phyloP scores from a whole-genome alignment of 1,140 invertebrate species.

The Orussus abietinus region DNA sequence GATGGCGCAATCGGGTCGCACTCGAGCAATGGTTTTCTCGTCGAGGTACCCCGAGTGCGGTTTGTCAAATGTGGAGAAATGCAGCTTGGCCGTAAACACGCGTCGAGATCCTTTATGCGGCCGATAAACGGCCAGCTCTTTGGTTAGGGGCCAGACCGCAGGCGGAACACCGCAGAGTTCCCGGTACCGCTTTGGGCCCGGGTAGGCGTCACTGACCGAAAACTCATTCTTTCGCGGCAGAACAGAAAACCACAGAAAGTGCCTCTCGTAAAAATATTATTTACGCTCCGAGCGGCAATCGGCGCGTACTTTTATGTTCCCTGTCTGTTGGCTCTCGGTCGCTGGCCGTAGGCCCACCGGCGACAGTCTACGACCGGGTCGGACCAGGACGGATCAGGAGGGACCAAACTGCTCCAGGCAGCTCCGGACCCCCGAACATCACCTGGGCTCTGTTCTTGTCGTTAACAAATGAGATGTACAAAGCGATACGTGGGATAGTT shows the following conservation, averaged over 20 bases:
- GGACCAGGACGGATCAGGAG: too few relatives aligned
- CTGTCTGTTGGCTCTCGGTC: conserved; percentile 8
- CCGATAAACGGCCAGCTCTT: conserved; percentile 14
- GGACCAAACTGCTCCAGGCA: too few relatives aligned
- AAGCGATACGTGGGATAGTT: too few relatives aligned
- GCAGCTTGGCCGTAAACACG: conserved; percentile 12
- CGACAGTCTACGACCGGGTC: too few relatives aligned
- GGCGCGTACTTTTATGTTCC: conserved; percentile 13
- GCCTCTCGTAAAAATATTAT: conserved; percentile 24
- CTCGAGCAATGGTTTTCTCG: too few relatives aligned
- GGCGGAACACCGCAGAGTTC: conserved; percentile 22
- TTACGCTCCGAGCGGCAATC: conserved; percentile 13
- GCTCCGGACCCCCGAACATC: too few relatives aligned
- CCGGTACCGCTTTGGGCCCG: conserved; percentile 13
- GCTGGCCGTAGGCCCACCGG: too few relatives aligned
- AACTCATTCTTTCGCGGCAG: conserved; percentile 19
- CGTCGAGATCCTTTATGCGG: conserved; percentile 19
- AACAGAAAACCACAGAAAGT: conserved; percentile 6
- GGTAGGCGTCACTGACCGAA: conserved; percentile 19
- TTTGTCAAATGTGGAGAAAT: conserved; percentile 10
- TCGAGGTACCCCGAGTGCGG: too few relatives aligned
- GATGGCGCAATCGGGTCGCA: too few relatives aligned
- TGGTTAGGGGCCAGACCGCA: conserved; percentile 11
- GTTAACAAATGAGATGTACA: too few relatives aligned
- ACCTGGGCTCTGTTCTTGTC: too few relatives aligned